These are phyloP conservation scores for Zaprionus capensis DNA, from an alignment of 1,140 invertebrate species.

Conservation along the genomic window DNA sequence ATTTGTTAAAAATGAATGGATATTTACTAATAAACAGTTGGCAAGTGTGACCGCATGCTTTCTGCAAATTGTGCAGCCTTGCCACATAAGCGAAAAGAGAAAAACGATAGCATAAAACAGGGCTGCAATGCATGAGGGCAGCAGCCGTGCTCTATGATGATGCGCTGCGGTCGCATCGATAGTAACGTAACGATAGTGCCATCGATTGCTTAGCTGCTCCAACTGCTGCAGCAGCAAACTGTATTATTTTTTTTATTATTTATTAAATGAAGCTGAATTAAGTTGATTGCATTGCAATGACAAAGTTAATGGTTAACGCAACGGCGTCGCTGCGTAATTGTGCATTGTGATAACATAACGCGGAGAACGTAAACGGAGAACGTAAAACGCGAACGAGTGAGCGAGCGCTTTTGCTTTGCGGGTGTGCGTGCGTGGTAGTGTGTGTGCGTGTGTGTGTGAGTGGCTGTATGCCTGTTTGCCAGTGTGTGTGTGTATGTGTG, in stretches of 20 bases:
- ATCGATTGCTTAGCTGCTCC: constrained; percentile 33
- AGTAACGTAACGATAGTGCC: constrained; percentile 33
- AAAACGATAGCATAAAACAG: constrained; percentile 2
- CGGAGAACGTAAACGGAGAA: constrained; percentile 41
- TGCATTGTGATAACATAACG: constrained; percentile 53
- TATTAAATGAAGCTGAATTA: constrained; percentile 61
- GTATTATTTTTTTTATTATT: constrained; percentile 59
- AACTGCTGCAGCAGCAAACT: constrained; percentile 50
- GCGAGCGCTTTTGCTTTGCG: constrained; percentile 43
- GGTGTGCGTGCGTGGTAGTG: constrained; percentile 40
- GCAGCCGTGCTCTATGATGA: neutral
- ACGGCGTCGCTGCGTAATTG: constrained; percentile 31
- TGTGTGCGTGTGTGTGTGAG: constrained; percentile 17
- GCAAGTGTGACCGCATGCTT: constrained; percentile 5
- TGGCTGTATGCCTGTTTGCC: constrained; percentile 33
- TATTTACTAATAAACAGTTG: neutral
- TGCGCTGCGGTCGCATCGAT: constrained; percentile 18
- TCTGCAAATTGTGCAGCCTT: neutral
- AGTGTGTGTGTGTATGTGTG: constrained; percentile 39
- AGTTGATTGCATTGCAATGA: constrained; percentile 56
- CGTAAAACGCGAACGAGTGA: constrained; percentile 30
- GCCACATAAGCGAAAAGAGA: constrained; percentile 1
- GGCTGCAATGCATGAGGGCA: constrained; percentile 10
- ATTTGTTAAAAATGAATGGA: neutral
- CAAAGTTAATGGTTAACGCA: constrained; percentile 47